Evolutionary conservation across 2,888 invertebrate species (phyloP).

Genomic region (Prosapia bicincta): DNA sequence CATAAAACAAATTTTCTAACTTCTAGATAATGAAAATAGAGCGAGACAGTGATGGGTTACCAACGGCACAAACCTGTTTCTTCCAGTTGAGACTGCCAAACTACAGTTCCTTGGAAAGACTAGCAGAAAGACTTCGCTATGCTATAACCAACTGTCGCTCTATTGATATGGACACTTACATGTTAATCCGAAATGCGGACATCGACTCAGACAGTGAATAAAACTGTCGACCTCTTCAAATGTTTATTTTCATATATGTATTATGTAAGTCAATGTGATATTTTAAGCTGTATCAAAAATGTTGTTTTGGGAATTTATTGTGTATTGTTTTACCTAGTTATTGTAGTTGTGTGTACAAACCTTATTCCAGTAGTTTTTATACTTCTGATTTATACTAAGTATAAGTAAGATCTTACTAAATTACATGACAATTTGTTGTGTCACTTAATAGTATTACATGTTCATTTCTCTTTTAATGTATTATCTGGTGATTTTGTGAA

Average conservation of each 20-base stretch:
- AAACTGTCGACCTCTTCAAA: neutral
- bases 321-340: too few species aligned
- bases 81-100: conserved; percentile 61
- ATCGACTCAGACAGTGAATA: conserved; percentile 50
- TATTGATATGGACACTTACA: conserved; percentile 67
- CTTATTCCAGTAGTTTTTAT: too few species aligned
- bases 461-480: too few species aligned
- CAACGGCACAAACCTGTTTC: conserved; percentile 61
- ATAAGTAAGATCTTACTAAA: too few species aligned
- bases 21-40: conserved; percentile 55
- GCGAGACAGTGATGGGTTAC: conserved; percentile 55
- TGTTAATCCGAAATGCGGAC: conserved; percentile 58
- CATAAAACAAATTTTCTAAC: too few species aligned
- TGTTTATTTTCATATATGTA: neutral
- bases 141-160: conserved; percentile 64
- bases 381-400: too few species aligned
- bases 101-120: conserved; percentile 56
- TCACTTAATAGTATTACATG: too few species aligned
- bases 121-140: conserved; percentile 59
- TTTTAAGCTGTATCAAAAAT: too few species aligned
- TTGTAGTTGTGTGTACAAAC: too few species aligned
- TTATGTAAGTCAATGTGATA: neutral
- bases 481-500: too few species aligned
- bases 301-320: too few species aligned
- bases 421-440: too few species aligned